phyloP scores from a whole-genome alignment of 2,113 vertebrate genomes.

The Thamnaconus septentrionalis region DNA sequence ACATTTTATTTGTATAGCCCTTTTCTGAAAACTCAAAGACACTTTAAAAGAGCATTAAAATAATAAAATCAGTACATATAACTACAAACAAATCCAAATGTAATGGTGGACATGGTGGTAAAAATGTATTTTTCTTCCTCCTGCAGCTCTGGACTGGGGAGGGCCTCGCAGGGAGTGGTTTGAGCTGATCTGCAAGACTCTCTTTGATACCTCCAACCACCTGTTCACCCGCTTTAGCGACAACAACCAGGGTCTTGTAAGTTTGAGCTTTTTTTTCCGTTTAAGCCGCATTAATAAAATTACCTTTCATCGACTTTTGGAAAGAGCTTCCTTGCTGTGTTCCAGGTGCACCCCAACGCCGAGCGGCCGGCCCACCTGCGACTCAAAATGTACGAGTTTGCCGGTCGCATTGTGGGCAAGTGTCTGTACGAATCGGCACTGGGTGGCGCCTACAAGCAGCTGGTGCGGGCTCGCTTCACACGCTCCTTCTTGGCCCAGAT shows the following conservation, averaged over 20 bases:
- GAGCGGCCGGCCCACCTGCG: slow-evolving; percentile 84
- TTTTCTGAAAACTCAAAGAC: no score
- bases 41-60: not conserved
- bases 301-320: not conserved
- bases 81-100: not conserved
- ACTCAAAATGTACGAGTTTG: slow-evolving; percentile 95
- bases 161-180: slow-evolving; percentile 98
- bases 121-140: not conserved
- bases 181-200: slow-evolving; percentile 91
- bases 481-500: slow-evolving; percentile 98
- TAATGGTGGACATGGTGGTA: not conserved
- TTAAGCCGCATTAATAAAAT: not conserved
- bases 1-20: no score
- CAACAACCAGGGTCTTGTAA: slow-evolving; percentile 94
- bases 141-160: slow-evolving; percentile 94
- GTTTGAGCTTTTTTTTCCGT: not conserved
- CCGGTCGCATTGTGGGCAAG: slow-evolving; percentile 93
- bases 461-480: slow-evolving; percentile 95
- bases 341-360: slow-evolving; percentile 94
- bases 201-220: slow-evolving; percentile 94
- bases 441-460: slow-evolving; percentile 92
- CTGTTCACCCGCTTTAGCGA: slow-evolving; percentile 96
- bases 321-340: not conserved
- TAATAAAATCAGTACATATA: no score
- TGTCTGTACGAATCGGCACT: slow-evolving; percentile 97